phyloP scores from a whole-genome alignment of 2,113 vertebrate genomes.

The Calidris pygmaea region DNA sequence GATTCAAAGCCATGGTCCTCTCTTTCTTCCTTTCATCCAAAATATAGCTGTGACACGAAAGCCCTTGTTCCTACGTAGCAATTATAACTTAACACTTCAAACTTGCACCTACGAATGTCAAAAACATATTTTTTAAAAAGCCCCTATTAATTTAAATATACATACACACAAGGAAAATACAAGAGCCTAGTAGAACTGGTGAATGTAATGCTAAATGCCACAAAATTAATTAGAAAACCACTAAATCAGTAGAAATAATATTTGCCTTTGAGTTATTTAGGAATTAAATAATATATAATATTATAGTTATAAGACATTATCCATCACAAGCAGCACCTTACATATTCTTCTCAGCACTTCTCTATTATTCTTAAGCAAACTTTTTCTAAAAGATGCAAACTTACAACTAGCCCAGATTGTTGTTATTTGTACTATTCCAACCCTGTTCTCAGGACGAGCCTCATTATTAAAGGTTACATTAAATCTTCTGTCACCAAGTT shows the following conservation, averaged over 20 bases:
- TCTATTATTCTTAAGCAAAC: neutral
- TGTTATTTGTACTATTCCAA: neutral
- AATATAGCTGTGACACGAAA: neutral
- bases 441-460: neutral
- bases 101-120: neutral
- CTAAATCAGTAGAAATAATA: neutral
- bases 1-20: neutral
- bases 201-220: accelerated
- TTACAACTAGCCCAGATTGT: neutral
- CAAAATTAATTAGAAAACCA: neutral
- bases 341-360: neutral
- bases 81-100: neutral
- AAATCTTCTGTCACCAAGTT: neutral
- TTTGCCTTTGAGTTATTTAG: neutral
- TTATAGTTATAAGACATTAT: neutral
- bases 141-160: neutral
- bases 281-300: neutral
- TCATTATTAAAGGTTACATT: neutral
- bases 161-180: neutral
- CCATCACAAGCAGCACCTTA: neutral
- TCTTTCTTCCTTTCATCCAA: neutral
- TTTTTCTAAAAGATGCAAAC: neutral
- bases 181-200: neutral
- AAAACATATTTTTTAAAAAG: neutral
- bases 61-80: neutral